Base-by-base conservation (phyloP, 2,888 invertebrate genomes). In the Pycnomerus fuliginosus region DNA sequence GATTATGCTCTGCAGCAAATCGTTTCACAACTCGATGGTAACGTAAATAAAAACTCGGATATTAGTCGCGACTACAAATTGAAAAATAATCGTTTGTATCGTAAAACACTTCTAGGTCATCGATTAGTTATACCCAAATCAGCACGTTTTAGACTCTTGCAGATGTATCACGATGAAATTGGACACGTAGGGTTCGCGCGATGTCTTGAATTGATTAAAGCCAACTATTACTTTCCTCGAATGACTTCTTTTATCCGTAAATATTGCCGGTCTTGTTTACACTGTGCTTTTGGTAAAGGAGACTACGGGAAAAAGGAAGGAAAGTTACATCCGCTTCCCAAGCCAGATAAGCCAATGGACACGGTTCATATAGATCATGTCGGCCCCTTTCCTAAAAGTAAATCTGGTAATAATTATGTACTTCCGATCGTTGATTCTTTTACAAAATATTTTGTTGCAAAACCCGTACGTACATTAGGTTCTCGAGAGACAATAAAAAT, bases 141-240 rank as follows among this genome's bases (percentile, higher is more conserved):
- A 2, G 55, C 56, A 16, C 38, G 60, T 4, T 65, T 58, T 55
- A 60, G 44, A 28, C 30, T 65, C 3, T 5, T 61, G 1, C 59
- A 57, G 24, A 61, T 53, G 53, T 47, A 58, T 25, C 64, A 64
- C 36, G 62, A 65, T 42, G 54, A 63, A 0, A 58, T 63, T 7
- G 64, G 64, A 1, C 60, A 65, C 39, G n/a, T n/a, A n/a, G n/a
- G n/a, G n/a, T n/a, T n/a, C n/a, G n/a, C n/a, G n/a, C n/a, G n/a
- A n/a, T n/a, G n/a, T n/a, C n/a, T n/a, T n/a, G n/a, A n/a, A n/a
- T n/a, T n/a, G n/a, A n/a, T n/a, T n/a, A n/a, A n/a, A n/a, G n/a
- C n/a, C n/a, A n/a, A 3, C 3, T 44, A 27, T 28, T 44, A 33
- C 32, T 36, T 48, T 44, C 8, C 41, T 11, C 15, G 12, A 16